Evolutionary conservation across 2,888 invertebrate species (phyloP).

Genomic region (Subacronicta megacephala): DNA sequence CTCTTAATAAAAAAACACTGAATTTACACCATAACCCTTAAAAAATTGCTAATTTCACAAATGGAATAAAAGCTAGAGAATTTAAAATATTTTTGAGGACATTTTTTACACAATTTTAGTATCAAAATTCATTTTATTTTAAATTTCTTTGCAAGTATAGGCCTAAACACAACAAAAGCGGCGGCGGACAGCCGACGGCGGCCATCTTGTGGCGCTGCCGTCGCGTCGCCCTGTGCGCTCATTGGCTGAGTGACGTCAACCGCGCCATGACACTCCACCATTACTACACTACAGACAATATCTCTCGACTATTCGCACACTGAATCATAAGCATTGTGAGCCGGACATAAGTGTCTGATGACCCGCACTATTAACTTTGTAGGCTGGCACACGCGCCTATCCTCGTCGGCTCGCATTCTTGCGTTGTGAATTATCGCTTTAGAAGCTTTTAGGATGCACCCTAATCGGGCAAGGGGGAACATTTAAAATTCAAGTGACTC

Average conservation of each 20-base stretch:
- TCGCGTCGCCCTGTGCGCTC: constrained; percentile 80
- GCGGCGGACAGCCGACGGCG: constrained; percentile 82
- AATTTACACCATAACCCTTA: constrained; percentile 55
- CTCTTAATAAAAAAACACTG: constrained; percentile 61
- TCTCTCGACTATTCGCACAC: constrained; percentile 49
- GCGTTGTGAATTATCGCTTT: constrained; percentile 83
- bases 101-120: constrained; percentile 45
- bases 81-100: constrained; percentile 36
- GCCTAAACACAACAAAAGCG: constrained; percentile 86
- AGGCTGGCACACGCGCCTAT: constrained; percentile 76
- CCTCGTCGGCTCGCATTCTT: constrained; percentile 86
- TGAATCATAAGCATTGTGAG: constrained; percentile 64
- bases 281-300: constrained; percentile 75
- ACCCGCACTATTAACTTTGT: constrained; percentile 61
- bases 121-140: constrained; percentile 48
- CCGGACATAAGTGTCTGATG: constrained; percentile 48
- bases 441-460: constrained; percentile 88
- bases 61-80: constrained; percentile 25
- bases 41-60: constrained; percentile 33
- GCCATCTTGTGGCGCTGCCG: constrained; percentile 89
- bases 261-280: constrained; percentile 87
- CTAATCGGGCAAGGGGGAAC: constrained; percentile 83
- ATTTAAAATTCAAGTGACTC: constrained; percentile 82
- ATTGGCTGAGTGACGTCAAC: constrained; percentile 88
- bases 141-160: constrained; percentile 77